Evolutionary conservation across 2,113 vertebrate species (phyloP).

Genomic region (Actenoides hombroni): DNA sequence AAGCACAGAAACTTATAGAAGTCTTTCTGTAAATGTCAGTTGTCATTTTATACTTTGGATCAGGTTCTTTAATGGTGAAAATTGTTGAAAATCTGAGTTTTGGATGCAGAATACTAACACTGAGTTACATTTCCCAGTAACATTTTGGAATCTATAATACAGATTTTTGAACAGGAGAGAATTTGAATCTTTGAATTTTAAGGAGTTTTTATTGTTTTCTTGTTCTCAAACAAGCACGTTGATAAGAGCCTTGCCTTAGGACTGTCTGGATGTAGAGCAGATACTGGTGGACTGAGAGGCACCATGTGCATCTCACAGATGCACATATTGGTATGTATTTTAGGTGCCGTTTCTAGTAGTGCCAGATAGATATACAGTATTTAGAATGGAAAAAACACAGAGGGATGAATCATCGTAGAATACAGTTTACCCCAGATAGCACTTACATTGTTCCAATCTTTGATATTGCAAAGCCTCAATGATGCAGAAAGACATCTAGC

Average conservation of each 20-base stretch:
- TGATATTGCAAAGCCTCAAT: background rate
- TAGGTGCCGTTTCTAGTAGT: background rate
- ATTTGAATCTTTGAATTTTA: background rate
- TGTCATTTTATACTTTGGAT: background rate
- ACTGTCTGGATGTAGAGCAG: background rate
- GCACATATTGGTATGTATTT: fast-evolving
- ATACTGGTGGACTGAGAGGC: background rate
- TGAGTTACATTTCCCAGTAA: background rate
- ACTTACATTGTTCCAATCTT: fast-evolving
- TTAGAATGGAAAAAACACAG: background rate
- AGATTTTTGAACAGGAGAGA: background rate
- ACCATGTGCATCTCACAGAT: fast-evolving
- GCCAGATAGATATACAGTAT: background rate
- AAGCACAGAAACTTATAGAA: background rate
- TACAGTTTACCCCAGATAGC: background rate
- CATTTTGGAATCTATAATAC: background rate
- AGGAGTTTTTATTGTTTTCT: background rate
- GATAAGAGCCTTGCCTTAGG: background rate
- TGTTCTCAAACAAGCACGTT: background rate
- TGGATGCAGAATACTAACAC: background rate
- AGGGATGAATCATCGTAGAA: background rate
- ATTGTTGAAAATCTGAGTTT: background rate
- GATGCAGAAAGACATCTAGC: background rate
- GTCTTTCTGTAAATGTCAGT: background rate
- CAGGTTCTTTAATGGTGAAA: background rate